Evolutionary conservation across 1,140 invertebrate genomes (phyloP), one percentile per base, ranked within the genome.

Genomic region (Vollenhovia emeryi): DNA sequence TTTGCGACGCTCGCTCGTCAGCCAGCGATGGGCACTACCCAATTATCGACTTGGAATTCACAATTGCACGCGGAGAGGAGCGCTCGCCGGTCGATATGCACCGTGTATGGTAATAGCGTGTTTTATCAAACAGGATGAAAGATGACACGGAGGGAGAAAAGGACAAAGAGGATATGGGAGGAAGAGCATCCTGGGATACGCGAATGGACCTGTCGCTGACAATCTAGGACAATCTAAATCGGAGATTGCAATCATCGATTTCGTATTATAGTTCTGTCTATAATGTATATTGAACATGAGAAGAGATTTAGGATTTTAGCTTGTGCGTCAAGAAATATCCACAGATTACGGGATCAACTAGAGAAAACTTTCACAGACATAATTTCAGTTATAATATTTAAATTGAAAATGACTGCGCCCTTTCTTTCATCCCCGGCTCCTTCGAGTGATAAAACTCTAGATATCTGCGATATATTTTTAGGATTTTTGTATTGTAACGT

Each of bases 11-110:
- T 73, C 66, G 62, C 76, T 82, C 78, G 66, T 82, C 66, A 45
- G 18, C 59, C 45, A 68, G 45, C 36, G 76, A 55, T 55, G 78
- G 66, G 33, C 66, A 59, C 50, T 71, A 71, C 66, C 78, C 36
- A 82, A 82, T 82, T 82, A 59, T 82, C 66, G 50, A 71, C 24
- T 82, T 30, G 66, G 13, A 82, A 71, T 71, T 50, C 50, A 71
- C 78, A 82, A 82, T 71, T 64, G 50, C 21, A 33, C 21, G 11
- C 64, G 33, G 64, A 71, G 64, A 43, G 9, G 33, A 80, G 24
- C 48, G 33, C 18, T 59, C 64, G 15, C 45, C 43, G 48, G 8
- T 80, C 64, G 78, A 80, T 40, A 71, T 71, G 64, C 9, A 11
- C 15, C n/a, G 27, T 79, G 13, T 50, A 66, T 27, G 43, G 60